Evolutionary conservation across 2,888 invertebrate genomes (phyloP).

Genomic region (Limulus polyphemus): DNA sequence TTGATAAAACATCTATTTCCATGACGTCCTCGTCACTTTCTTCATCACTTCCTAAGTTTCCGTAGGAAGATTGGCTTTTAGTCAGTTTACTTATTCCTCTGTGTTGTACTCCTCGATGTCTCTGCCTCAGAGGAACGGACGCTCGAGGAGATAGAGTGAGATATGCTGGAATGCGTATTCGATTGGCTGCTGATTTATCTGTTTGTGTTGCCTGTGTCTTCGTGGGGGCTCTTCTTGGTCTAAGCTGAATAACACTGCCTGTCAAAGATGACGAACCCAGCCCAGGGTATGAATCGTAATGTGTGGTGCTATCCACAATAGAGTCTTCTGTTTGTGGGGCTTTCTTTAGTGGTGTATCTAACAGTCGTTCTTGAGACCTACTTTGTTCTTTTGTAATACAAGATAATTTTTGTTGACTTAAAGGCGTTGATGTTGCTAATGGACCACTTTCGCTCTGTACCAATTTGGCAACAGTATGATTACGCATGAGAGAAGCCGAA

Average conservation of each 20-base stretch:
- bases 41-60: slow-evolving; percentile 11
- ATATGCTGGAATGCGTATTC: slow-evolving; percentile 51
- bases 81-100: slow-evolving; percentile 2
- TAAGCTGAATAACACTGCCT: background rate
- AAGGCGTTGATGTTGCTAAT: slow-evolving; percentile 19
- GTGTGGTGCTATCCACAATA: background rate
- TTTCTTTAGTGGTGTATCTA: slow-evolving; percentile 17
- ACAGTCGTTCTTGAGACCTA: slow-evolving; percentile 23
- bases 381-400: slow-evolving; percentile 17
- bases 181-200: slow-evolving; percentile 58
- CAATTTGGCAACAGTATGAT: slow-evolving; percentile 42
- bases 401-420: slow-evolving; percentile 16
- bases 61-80: slow-evolving; percentile 20
- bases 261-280: background rate
- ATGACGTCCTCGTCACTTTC: slow-evolving; percentile 22
- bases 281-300: too few relatives aligned
- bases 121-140: slow-evolving; percentile 6
- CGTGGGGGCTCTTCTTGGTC: slow-evolving; percentile 43
- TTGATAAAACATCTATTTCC: slow-evolving; percentile 19
- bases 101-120: slow-evolving; percentile 6
- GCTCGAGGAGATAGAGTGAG: slow-evolving; percentile 31
- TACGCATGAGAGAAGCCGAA: slow-evolving; percentile 48
- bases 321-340: background rate
- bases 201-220: slow-evolving; percentile 87
- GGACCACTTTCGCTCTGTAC: slow-evolving; percentile 20